Conservation (phyloP, 2,797 vertebrate species). For the Anabacerthia variegaticeps region DNA sequence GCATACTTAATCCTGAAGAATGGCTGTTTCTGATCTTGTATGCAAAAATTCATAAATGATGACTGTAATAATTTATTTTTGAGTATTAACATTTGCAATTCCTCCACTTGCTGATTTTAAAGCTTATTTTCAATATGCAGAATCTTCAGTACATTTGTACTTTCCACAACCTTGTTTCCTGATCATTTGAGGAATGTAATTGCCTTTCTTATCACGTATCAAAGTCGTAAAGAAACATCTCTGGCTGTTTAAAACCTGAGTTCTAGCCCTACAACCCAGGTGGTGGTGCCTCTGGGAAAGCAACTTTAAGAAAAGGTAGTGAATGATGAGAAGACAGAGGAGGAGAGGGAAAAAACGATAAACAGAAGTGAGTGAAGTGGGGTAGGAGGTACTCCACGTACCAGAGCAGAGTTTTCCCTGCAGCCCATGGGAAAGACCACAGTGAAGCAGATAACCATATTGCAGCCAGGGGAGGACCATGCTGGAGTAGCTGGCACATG, state of each 20-base stretch:
- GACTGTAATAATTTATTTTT: constrained; percentile 13
- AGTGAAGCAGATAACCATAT: neutral
- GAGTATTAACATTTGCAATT: constrained; percentile 10
- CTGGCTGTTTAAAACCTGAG: neutral
- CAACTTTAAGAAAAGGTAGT: accelerated
- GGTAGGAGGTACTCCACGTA: neutral
- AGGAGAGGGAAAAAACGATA: neutral
- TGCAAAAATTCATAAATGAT: neutral
- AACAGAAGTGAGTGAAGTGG: neutral
- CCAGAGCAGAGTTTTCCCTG: neutral
- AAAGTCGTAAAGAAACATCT: neutral
- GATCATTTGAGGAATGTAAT: neutral
- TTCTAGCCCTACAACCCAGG: neutral
- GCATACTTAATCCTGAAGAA: constrained; percentile 8
- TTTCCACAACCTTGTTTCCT: neutral
- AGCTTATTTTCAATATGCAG: neutral
- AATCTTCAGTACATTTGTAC: neutral
- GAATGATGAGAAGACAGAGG: neutral
- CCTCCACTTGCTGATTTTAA: neutral
- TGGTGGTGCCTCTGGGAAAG: neutral
- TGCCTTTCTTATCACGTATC: neutral
- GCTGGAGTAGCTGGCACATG: neutral
- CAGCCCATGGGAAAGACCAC: neutral
- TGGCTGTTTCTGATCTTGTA: neutral
- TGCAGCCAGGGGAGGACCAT: neutral